Conservation (phyloP, 1,140 invertebrate genomes). For the Acromyrmex echinatior region DNA sequence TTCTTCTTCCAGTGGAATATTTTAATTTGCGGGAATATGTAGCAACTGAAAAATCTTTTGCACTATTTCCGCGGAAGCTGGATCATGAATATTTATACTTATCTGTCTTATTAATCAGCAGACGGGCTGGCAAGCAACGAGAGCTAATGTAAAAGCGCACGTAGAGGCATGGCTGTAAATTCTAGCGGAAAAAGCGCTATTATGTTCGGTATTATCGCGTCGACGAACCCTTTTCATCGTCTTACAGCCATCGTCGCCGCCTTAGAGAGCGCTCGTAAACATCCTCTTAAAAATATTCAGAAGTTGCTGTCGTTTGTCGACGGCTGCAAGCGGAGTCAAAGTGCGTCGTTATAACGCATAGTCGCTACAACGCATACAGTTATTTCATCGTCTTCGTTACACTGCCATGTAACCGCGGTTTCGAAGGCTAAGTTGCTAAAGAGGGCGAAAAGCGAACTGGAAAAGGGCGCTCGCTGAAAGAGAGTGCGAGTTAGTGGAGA, state of each 20-base stretch:
- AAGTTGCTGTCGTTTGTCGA: conserved; percentile 72
- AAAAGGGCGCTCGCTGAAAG: conserved; percentile 41
- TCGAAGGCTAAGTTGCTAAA: conserved; percentile 52
- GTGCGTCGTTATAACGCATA: conserved; percentile 59
- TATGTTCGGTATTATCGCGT: conserved; percentile 49
- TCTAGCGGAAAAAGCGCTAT: conserved; percentile 54
- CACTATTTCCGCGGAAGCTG: neutral
- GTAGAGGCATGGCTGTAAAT: conserved; percentile 28
- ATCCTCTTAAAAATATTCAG: conserved; percentile 70
- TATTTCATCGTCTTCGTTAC: conserved; percentile 30
- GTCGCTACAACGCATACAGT: conserved; percentile 15
- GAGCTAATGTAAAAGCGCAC: conserved; percentile 26
- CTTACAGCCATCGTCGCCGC: conserved; percentile 27
- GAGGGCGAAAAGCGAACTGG: conserved; percentile 22
- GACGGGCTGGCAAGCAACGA: conserved; percentile 22
- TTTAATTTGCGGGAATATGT: neutral
- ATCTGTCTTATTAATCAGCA: conserved; percentile 48
- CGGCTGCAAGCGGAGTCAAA: conserved; percentile 69
- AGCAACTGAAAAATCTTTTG: neutral
- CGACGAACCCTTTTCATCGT: conserved; percentile 54
- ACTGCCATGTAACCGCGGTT: conserved; percentile 29
- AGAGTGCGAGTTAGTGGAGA: conserved; percentile 7
- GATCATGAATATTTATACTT: conserved; percentile 42
- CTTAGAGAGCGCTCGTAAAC: conserved; percentile 57
- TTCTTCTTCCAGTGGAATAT: neutral